These are phyloP conservation scores for Macrotrachela quadricornifera DNA, from an alignment of 1,140 invertebrate genomes.

Conservation along the genomic window DNA sequence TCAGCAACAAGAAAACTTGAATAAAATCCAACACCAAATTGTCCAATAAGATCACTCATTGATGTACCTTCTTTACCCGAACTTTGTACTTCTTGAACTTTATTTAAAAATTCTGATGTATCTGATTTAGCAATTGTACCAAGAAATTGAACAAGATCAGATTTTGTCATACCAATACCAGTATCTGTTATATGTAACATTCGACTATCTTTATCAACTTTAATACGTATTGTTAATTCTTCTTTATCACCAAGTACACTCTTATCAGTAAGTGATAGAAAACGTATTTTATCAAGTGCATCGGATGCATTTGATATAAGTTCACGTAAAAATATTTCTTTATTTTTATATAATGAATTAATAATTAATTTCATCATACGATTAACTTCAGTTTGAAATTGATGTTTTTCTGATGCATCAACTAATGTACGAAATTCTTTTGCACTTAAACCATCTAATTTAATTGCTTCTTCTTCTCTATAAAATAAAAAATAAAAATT, in stretches of 20 bases:
- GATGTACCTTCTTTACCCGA: constrained; percentile 1
- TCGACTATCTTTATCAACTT: constrained; percentile 78
- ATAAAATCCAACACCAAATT: constrained; percentile 95
- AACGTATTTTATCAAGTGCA: constrained; percentile 36
- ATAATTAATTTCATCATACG: constrained; percentile 99
- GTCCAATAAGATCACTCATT: constrained; percentile 33
- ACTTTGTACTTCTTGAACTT: constrained; percentile 39
- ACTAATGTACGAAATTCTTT: constrained; percentile 67
- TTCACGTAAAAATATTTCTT: constrained; percentile 92
- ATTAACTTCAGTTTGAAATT: constrained; percentile 81
- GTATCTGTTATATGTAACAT: constrained; percentile 82
- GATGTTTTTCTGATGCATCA: constrained; percentile 72
- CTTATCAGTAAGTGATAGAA: constrained; percentile 46
- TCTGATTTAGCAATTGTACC: constrained; percentile 98
- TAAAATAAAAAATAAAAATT: too few species aligned
- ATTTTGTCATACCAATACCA: constrained; percentile 90
- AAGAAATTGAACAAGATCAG: constrained; percentile 79
- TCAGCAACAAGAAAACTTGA: constrained; percentile 60
- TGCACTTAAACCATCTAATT: constrained; percentile 77
- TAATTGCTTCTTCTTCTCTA: constrained; percentile 85
- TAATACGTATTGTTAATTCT: constrained; percentile 9
- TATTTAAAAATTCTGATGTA: constrained; percentile 85
- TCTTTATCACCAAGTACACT: constrained; percentile 1
- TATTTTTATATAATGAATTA: constrained; percentile 89
- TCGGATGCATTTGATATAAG: constrained; percentile 64